Conservation (phyloP, 2,113 vertebrate genomes). For the Trochalopteron elliotii region DNA sequence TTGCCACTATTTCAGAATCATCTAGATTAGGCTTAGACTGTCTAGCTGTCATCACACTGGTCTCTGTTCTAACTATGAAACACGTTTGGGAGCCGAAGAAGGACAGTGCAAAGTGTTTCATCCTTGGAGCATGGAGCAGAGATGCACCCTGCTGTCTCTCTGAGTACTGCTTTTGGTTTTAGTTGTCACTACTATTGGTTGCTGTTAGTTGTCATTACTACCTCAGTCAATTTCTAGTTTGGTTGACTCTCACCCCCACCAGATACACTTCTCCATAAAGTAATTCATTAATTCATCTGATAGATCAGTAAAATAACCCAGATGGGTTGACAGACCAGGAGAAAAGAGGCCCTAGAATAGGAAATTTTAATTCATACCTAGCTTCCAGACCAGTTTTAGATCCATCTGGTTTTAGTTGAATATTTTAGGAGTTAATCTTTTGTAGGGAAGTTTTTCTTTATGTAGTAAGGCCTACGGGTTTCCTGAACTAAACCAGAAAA, state of each 20-base stretch:
- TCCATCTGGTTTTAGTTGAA: neutral
- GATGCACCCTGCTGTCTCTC: slow-evolving; percentile 54
- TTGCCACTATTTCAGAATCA: slow-evolving; percentile 14
- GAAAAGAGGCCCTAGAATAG: neutral
- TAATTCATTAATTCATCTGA: neutral
- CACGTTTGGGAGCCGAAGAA: neutral
- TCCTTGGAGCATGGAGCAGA: slow-evolving; percentile 38
- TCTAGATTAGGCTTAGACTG: neutral
- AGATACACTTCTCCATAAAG: neutral
- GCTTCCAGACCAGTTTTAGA: neutral
- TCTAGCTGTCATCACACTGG: slow-evolving; percentile 32
- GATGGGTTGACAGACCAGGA: neutral
- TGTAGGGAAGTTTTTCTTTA: neutral
- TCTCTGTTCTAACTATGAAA: neutral
- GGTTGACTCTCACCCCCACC: neutral
- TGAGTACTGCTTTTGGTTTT: neutral
- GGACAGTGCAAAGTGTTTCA: neutral
- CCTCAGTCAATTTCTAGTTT: neutral
- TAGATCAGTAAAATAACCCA: neutral
- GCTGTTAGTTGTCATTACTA: neutral
- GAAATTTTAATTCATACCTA: neutral
- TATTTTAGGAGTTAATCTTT: slow-evolving; percentile 2
- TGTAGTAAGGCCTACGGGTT: slow-evolving; percentile 23
- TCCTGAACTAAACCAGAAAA: slow-evolving; percentile 46
- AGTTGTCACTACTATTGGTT: neutral